These are phyloP conservation scores for Eudemis profundana DNA, from an alignment of 2,888 invertebrate genomes.

Conservation along the genomic window DNA sequence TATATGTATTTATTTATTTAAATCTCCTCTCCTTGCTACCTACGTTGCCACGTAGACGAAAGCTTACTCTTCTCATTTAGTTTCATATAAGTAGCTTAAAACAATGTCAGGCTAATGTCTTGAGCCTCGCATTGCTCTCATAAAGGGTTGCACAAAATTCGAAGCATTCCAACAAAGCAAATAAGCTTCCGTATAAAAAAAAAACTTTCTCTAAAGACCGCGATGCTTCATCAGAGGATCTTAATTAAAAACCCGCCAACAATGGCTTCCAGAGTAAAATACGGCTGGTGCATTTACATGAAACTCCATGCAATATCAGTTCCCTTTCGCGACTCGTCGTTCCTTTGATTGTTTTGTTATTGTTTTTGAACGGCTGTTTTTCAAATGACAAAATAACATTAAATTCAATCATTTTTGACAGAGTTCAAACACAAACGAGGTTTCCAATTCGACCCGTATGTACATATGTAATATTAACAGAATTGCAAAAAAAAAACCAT, in stretches of 20 bases:
- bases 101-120: conserved; percentile 26
- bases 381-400: neutral
- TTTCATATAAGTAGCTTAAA: conserved; percentile 12
- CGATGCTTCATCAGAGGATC: conserved; percentile 63
- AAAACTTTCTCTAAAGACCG: conserved; percentile 55
- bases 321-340: conserved; percentile 11
- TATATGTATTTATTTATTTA: too few species aligned
- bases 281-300: conserved; percentile 47
- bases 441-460: too few species aligned
- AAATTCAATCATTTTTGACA: too few species aligned
- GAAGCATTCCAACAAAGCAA: conserved; percentile 49
- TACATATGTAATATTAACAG: too few species aligned
- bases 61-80: neutral
- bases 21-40: too few species aligned
- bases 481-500: too few species aligned
- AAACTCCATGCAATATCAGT: conserved; percentile 35
- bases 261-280: conserved; percentile 60
- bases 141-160: conserved; percentile 45
- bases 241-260: conserved; percentile 66
- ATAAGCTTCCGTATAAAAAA: conserved; percentile 50
- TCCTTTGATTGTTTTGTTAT: conserved; percentile 36
- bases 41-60: too few species aligned
- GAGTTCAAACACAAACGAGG: too few species aligned
- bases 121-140: conserved; percentile 16
- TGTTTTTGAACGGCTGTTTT: conserved; percentile 4